Evolutionary conservation across 2,113 vertebrate genomes (phyloP), one percentile per base, ranked within the genome.

Genomic region (Oreochromis tanganicae): DNA sequence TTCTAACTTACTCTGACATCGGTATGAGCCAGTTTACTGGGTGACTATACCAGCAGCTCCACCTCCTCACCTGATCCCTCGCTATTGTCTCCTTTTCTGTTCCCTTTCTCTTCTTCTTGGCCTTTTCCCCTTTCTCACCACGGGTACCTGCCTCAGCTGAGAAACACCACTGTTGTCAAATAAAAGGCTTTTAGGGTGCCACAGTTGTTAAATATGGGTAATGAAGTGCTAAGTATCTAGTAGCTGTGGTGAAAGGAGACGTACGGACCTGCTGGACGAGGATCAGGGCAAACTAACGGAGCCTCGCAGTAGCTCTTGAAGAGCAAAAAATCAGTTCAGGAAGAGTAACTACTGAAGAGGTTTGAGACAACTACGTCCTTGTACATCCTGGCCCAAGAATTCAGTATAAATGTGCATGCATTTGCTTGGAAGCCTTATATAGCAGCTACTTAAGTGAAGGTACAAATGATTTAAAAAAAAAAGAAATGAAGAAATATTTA

Each of bases 51-150:
- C 80, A 80, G 41, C 78, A 75, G 89, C 94, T 93, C 95, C 91
- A 32, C 94, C 93, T 86, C 91, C 91, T 95, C 94, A 95, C 93
- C 93, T 95, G 94, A 95, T 93, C 79, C 71, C 66, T 90, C 29
- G 7, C 63, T 41, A 61, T 82, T 92, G 82, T 90, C 46, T 85
- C 32, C 59, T 68, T 86, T 68, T 75, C 63, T 75, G 27, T 38
- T 85, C 48, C 46, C 12, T 80, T 80, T 19, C 68, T 57, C 36
- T 73, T 81, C 27, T 48, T 38, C 50, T 16, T 86, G 55, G 32
- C 85, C 84, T 81, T 85, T 85, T 88, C 82, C 85, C 66, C 86
- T 93, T 93, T 94, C 87, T 88, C 87, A 87, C 85, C 87, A 91
- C 29, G 55, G 75, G 61, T 88, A 84, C 81, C 88, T 86, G 78